Evolutionary conservation across 2,797 vertebrate genomes (phyloP), one percentile per base, ranked within the genome.

Genomic region (Pipistrellus kuhlii): DNA sequence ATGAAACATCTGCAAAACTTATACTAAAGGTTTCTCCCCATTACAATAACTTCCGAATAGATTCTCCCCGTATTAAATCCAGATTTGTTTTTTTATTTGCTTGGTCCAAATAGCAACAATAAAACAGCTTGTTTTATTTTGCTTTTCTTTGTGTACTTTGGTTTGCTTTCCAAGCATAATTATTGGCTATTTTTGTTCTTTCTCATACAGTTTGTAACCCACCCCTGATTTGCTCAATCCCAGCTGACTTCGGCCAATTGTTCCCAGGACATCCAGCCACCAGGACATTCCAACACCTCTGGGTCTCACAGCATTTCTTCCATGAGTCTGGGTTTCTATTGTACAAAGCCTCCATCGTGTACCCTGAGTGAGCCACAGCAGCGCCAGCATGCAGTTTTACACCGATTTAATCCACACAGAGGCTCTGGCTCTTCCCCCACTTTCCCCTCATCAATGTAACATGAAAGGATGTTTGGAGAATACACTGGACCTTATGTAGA

Each of bases 11-110:
- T 72, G 18, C 17, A 72, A 38, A 72, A 72, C 46, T 92, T 71
- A 30, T 15, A 9, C 10, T 55, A 30, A 53, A 92, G 20, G 8
- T 2, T 25, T 66, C 13, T 84, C 30, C 15, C 11, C 48, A 10
- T 6, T 14, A n/a, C 3, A 27, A 27, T 18, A 78, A 69, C 17
- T 86, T 87, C 51, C 75, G 55, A 18, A 18, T 27, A 51, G 17
- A 82, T 5, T n/a, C 2, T 75, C 8, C 62, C 76, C 9, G 90
- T 72, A 32, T 20, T 71, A 91, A 88, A 13, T 38, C 55, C 44
- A 48, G 21, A 21, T 55, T 71, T 62, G 12, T 5, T 73, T 93
- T 68, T 80, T 88, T 55, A 85, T 53, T 94, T 86, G 25, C 38
- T 17, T 75, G 13, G 71, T 73, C 76, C 69, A 53, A 86, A 69